Base-by-base conservation (phyloP, 2,888 invertebrate species). In the Mantis religiosa region DNA sequence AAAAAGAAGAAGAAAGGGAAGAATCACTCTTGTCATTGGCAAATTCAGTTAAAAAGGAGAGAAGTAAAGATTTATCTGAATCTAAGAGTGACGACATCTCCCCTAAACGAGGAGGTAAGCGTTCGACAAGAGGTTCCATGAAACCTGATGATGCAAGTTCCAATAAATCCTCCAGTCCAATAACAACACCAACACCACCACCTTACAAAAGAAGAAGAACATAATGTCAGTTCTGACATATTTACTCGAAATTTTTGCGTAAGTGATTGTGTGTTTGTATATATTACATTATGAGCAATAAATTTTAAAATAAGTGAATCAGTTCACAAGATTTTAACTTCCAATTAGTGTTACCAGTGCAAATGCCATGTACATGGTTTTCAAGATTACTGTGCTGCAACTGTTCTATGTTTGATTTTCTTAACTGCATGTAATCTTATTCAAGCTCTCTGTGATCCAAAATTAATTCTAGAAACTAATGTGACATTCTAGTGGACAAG, bases 51-150 rank as follows among this genome's bases (percentile, higher is more conserved):
- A 89, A 84, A 84, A 89, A 89, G 82, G 90, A 90, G 27, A 87
- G 89, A 28, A 34, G 83, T 27, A 90, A 54, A 30, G 90, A 90
- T 15, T 34, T 86, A 25, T 54, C 82, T 28, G 89, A 88, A 27
- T 82, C 88, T 28, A 89, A 87, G 47, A 89, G 25, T 41, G 85
- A 85, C 25, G 90, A 89, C 15, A 71, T 86, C 82, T 89, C 90
- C 4, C 89, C 89, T 12, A 90, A 90, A 47, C 83, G 90, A 28
- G 28, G 47, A 9, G 89, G 81, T n/a, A 93, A 93, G 90, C 91
- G 94, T 82, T 93, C 94, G 8, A 93, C 93, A 14, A 92, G 94
- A 90, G 94, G 93, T 28, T 93, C 93, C 90, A 91, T 93, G 82
- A 94, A 93, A 91, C 92, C 93, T 28, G 94, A 94, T 90, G 93